Percentiles rank a stretch among this genome's conserved stretches.
These are phyloP conservation scores for Pseudorasbora parva DNA, from an alignment of 2,113 vertebrate genomes.

Conservation along the genomic window DNA sequence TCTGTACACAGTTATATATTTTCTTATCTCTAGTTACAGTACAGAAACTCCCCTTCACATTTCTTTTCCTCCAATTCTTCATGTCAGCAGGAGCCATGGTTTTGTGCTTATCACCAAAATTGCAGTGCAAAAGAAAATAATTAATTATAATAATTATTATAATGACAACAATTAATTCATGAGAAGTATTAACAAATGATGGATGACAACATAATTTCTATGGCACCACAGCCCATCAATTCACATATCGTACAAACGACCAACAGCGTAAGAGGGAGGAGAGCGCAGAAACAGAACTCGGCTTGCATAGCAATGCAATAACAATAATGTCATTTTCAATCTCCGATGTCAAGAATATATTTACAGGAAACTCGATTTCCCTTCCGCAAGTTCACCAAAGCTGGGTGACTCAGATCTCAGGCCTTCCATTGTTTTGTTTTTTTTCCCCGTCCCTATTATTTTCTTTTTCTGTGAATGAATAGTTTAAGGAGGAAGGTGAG, in stretches of 20 bases:
- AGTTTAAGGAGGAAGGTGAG: constrained; percentile 88
- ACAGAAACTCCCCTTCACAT: constrained; percentile 94
- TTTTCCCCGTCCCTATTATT: not conserved
- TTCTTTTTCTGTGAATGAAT: constrained; percentile 72
- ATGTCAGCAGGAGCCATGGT: constrained; percentile 95
- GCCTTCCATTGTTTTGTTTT: constrained; percentile 61
- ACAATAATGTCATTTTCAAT: constrained; percentile 70
- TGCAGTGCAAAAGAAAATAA: constrained; percentile 99
- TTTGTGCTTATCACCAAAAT: constrained; percentile 99
- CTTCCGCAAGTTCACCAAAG: constrained; percentile 70
- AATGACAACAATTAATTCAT: constrained; percentile 72
- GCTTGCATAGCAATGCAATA: constrained; percentile 99
- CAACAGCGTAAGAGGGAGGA: constrained; percentile 82
- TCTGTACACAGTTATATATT: constrained; percentile 83
- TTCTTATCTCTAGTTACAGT: constrained; percentile 87
- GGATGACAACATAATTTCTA: constrained; percentile 95
- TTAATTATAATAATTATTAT: constrained; percentile 74
- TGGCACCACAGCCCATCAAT: constrained; percentile 98
- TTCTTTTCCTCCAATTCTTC: constrained; percentile 91
- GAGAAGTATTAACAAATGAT: constrained; percentile 82
- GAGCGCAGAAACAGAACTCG: constrained; percentile 86
- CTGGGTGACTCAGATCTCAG: constrained; percentile 64
- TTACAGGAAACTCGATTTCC: constrained; percentile 89
- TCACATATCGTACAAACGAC: constrained; percentile 99
- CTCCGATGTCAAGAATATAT: constrained; percentile 84